Conservation (phyloP, 2,888 invertebrate species). For the Craniophora ligustri region DNA sequence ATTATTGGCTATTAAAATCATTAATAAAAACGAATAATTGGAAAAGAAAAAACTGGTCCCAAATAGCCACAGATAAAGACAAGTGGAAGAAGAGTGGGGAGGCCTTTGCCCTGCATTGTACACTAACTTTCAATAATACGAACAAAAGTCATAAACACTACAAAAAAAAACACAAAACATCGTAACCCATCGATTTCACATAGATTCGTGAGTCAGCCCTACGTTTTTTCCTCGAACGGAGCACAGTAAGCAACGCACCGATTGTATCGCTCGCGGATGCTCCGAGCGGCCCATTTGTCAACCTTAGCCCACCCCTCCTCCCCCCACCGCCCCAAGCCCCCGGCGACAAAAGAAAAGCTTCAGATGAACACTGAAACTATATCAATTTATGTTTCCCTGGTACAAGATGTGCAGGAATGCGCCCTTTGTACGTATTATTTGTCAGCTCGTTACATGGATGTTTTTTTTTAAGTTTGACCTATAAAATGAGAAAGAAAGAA, state of each 20-base stretch:
- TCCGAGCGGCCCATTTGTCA: conserved; percentile 89
- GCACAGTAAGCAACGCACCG: conserved; percentile 89
- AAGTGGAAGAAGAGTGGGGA: too few species aligned
- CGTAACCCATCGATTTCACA: conserved; percentile 1
- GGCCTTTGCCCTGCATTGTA: too few species aligned
- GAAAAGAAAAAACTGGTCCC: too few species aligned
- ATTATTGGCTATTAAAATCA: too few species aligned
- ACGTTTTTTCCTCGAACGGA: conserved; percentile 89
- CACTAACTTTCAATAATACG: too few species aligned
- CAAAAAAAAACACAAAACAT: background rate
- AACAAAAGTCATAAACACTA: too few species aligned
- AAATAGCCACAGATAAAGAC: too few species aligned
- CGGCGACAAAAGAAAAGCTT: conserved; percentile 79
- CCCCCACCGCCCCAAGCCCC: conserved; percentile 55
- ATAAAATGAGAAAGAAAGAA: too few species aligned
- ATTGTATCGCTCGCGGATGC: conserved; percentile 88
- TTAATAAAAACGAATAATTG: too few species aligned
- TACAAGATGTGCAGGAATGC: conserved; percentile 50
- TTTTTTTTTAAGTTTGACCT: background rate
- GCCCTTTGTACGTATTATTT: conserved; percentile 20
- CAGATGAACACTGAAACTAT: conserved; percentile 80
- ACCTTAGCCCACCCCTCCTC: conserved; percentile 76
- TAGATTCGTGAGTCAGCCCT: conserved; percentile 74
- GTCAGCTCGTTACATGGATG: background rate
- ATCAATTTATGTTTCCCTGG: conserved; percentile 71